Base-by-base conservation (phyloP, 2,888 invertebrate species). In the Rhagonycha lutea region DNA sequence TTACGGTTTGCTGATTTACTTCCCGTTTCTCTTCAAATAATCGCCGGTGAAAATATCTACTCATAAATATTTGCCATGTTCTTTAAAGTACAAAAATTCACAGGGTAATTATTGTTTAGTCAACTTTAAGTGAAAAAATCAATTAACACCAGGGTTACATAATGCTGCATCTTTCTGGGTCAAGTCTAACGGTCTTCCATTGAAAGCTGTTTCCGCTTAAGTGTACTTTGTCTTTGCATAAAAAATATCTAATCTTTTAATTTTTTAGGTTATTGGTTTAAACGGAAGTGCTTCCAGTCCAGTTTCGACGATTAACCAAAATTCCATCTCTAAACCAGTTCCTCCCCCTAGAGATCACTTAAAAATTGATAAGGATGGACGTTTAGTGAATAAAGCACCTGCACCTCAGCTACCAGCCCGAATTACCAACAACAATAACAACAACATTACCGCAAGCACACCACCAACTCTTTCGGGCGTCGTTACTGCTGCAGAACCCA, bases 401-500 rank as follows among this genome's bases (percentile, higher is more conserved):
- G 91, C 92, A 79, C 92, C 95, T 79, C 88, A 92, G 86, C 86
- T 92, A 86, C 93, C 95, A 78, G 93, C 92, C 81, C 90, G 94
- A 79, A 89, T 89, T 83, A 87, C 87, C 69, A 87, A 87, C 80
- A 90, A 90, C 85, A 90, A 90, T 82, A 89, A 88, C 80, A 89
- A 88, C 82, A 84, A 79, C 68, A 78, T 81, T 71, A 78, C 82
- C 14, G 73, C 80, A n/a, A 77, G 81, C 26, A 69, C 81, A 12
- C 72, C 82, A 12, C 75, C 83, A 7, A 23, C 82, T 89, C 88
- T 11, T 84, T 61, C 86, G 68, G 87, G 88, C 72, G 90, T 89
- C 73, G 91, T 89, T 24, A 89, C 90, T 0, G 87, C 89, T 3
- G 87, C 89, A 72, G 90, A 92, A 82, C 94, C 95, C 81, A 95